Evolutionary conservation across 64 coral and sea anemone species (phyloP).

Genomic region (Anthopleura sola): DNA sequence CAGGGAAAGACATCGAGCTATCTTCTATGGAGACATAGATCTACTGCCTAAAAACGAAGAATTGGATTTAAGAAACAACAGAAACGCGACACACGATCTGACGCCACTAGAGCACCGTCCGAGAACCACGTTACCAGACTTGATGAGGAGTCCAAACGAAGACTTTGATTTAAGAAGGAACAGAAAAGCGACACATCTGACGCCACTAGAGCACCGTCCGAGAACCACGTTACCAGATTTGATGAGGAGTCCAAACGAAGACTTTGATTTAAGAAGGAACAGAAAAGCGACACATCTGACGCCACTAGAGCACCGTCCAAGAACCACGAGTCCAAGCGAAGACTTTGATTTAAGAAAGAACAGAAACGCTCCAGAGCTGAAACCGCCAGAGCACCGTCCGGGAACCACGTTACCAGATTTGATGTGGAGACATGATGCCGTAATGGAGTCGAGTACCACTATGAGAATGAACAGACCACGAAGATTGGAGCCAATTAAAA

Average conservation of each 20-base stretch:
- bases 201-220: no score
- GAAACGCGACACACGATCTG: not conserved
- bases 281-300: no score
- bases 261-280: no score
- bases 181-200: no score
- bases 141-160: not conserved
- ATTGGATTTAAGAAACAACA: not conserved
- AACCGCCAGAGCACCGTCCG: not conserved
- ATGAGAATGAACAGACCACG: not conserved
- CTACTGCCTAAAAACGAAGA: not conserved
- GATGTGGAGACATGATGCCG: not conserved
- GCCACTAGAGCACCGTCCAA: no score
- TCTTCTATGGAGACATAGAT: not conserved
- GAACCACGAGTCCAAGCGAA: no score
- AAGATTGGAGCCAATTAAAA: not conserved
- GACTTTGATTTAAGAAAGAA: no score
- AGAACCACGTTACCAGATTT: no score
- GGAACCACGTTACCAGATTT: no score
- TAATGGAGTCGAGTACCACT: not conserved
- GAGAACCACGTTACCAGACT: no score
- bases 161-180: not conserved
- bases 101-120: not conserved
- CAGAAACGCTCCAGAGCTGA: not conserved
- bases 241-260: no score
- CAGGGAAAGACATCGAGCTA: not conserved